Evolutionary conservation across 2,888 invertebrate species (phyloP), one percentile per base, ranked within the genome.

Genomic region (Aphrophora alni): DNA sequence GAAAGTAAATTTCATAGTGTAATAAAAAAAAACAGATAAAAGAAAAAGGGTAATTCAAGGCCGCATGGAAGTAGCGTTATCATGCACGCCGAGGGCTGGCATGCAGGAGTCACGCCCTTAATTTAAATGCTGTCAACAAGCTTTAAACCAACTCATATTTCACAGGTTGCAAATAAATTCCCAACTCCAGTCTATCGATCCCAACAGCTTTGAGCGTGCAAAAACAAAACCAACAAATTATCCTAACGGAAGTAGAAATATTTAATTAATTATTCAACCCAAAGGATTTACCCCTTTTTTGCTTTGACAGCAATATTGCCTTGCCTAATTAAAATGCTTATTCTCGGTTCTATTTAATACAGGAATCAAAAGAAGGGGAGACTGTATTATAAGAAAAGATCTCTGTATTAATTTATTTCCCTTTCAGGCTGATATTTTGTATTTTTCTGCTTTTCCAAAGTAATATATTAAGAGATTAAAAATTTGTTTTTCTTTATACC

Each of bases 121-220:
- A 59, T 59, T 59, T 21, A n/a, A 21, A 59, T 21, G n/a, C 59
- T 59, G 59, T 59, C 59, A 59, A 21, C 59, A 21, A 21, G 59
- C 2, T 21, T 59, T 59, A 21, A 21, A 59, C n/a, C 59, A 21
- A n/a, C n/a, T 59, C 59, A 21, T 59, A 59, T 59, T 59, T 59
- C 59, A 59, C n/a, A 59, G 44, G 44, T 44, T 44, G 59, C 59
- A 59, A 59, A 59, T 59, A 59, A 59, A 59, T 59, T 59, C 59
- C 59, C 0, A 59, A 59, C 21, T 59, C 59, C 21, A 59, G 1
- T 44, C 44, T 44, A 44, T 44, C 44, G 44, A 44, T 14, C 44
- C n/a, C n/a, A n/a, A n/a, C n/a, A n/a, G n/a, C n/a, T n/a, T n/a
- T n/a, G 14, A 10, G 14, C 7, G 17, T 8, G 59, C 59, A 59